phyloP scores from a whole-genome alignment of 2,888 invertebrate genomes.

The Microctonus brassicae region DNA sequence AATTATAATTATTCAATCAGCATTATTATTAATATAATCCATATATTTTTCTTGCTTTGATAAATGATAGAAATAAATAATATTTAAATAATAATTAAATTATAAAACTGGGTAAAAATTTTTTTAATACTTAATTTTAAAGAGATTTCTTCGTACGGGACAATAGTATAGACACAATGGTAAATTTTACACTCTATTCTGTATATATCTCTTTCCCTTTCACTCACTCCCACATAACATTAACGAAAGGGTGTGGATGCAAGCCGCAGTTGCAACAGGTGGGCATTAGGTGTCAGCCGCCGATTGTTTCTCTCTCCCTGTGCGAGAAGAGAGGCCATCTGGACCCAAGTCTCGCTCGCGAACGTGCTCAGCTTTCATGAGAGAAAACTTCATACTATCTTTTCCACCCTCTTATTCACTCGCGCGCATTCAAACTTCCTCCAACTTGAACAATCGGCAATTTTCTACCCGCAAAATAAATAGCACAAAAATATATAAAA shows the following conservation, averaged over 20 bases:
- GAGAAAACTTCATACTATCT: conserved; percentile 20
- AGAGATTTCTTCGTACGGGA: not conserved
- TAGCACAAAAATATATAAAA: not conserved
- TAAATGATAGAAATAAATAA: not conserved
- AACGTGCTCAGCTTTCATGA: conserved; percentile 40
- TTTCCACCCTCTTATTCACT: not conserved
- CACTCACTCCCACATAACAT: not conserved
- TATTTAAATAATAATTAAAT: too few species aligned
- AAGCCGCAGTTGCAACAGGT: conserved; percentile 48
- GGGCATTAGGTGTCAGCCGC: conserved; percentile 50
- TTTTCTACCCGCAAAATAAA: not conserved
- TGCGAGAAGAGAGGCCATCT: conserved; percentile 42
- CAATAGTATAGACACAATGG: too few species aligned
- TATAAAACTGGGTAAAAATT: too few species aligned
- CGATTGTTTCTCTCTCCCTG: conserved; percentile 49
- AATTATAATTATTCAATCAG: too few species aligned
- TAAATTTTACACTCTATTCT: not conserved
- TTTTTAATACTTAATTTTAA: too few species aligned
- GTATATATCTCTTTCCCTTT: not conserved
- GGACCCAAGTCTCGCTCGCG: conserved; percentile 40
- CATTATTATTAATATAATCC: too few species aligned
- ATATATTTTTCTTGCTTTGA: too few species aligned
- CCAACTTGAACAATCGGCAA: not conserved
- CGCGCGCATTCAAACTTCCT: not conserved
- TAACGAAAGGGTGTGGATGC: conserved; percentile 28